Evolutionary conservation across 2,888 invertebrate genomes (phyloP).

Genomic region (Yponomeuta sedellus): DNA sequence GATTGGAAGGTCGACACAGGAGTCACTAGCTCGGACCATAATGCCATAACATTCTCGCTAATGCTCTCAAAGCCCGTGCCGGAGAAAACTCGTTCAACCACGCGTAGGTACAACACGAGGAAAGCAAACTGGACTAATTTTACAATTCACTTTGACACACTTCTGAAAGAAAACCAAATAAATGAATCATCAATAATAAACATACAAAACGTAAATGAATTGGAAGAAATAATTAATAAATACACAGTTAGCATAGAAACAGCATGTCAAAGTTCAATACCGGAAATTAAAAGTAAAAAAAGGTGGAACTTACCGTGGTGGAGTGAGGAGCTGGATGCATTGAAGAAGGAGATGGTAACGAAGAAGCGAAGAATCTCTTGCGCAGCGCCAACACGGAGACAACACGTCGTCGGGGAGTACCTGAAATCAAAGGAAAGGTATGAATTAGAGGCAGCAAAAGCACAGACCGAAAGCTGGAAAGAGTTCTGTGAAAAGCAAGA

Average conservation of each 20-base stretch:
- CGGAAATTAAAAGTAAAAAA: background rate
- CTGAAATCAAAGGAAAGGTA: background rate
- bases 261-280: background rate
- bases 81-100: background rate
- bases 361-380: background rate
- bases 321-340: background rate
- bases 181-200: background rate
- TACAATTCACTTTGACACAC: background rate
- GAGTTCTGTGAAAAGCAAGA: background rate
- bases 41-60: slow-evolving; percentile 24
- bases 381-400: background rate
- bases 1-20: slow-evolving; percentile 16
- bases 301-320: background rate
- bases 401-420: background rate
- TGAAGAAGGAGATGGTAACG: background rate
- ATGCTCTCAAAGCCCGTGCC: slow-evolving; percentile 14
- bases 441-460: background rate
- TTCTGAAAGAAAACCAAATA: background rate
- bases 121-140: background rate
- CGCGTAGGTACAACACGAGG: background rate
- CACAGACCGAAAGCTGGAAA: background rate
- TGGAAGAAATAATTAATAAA: background rate
- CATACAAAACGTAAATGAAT: background rate
- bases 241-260: background rate
- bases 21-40: slow-evolving; percentile 24